A percentile compares a stretch with the other conserved stretches of the same genome.
phyloP scores from a whole-genome alignment of 2,113 vertebrate genomes.

The Pedetes capensis region DNA sequence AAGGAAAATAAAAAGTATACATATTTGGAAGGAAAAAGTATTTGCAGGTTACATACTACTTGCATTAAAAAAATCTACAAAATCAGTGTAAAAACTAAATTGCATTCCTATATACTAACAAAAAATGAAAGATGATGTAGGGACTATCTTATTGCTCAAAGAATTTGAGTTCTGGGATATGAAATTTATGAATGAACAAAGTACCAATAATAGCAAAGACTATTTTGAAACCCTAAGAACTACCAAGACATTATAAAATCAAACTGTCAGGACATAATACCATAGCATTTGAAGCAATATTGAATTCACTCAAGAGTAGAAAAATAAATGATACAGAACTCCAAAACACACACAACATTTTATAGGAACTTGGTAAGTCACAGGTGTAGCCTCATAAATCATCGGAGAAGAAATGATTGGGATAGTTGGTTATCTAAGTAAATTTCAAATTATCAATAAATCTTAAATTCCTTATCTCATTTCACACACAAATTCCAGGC shows the following conservation, averaged over 20 bases:
- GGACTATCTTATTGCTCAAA: neutral
- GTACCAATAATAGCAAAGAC: neutral
- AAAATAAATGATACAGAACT: neutral
- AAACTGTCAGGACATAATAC: too few relatives aligned
- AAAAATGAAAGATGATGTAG: neutral
- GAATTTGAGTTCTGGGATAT: neutral
- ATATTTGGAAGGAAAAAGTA: neutral
- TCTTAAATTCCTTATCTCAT: neutral
- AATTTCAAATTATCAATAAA: neutral
- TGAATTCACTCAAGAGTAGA: neutral
- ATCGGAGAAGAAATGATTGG: neutral
- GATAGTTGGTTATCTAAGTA: neutral
- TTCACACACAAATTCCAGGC: neutral
- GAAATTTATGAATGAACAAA: neutral
- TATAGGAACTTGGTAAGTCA: neutral
- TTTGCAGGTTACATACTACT: neutral
- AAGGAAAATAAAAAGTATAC: neutral
- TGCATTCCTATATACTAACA: neutral
- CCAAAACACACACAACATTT: neutral
- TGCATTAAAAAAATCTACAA: neutral
- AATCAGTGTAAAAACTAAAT: neutral
- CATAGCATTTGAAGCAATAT: neutral
- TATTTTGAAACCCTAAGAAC: neutral
- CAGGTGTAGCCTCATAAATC: neutral
- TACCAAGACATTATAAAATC: neutral